These are phyloP conservation scores for Amiota communis DNA, from an alignment of 2,888 invertebrate genomes.

Conservation along the genomic window DNA sequence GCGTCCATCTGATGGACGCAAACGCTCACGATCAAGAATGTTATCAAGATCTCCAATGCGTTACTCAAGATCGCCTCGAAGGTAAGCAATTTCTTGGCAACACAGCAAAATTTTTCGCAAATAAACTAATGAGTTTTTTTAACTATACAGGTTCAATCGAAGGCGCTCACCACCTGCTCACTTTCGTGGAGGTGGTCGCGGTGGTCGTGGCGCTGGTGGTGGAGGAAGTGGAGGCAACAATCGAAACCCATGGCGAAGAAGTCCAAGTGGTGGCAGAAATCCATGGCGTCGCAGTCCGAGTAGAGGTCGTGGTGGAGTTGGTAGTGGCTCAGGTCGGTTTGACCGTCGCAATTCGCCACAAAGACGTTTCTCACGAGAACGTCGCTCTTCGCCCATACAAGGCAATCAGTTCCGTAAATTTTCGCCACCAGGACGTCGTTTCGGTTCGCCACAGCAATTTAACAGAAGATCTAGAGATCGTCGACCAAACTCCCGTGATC, in stretches of 20 bases:
- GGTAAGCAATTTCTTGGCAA: conserved; percentile 55
- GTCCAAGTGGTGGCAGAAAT: conserved; percentile 64
- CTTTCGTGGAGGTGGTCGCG: conserved; percentile 59
- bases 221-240: conserved; percentile 58
- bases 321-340: conserved; percentile 46
- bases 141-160: conserved; percentile 64
- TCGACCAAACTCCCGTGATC: conserved; percentile 48
- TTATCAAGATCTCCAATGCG: conserved; percentile 70
- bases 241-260: conserved; percentile 58
- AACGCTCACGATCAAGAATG: conserved; percentile 69
- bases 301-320: conserved; percentile 53
- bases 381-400: conserved; percentile 60
- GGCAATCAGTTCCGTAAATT: conserved; percentile 67
- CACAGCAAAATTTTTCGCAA: neutral
- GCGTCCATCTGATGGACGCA: conserved; percentile 64
- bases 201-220: conserved; percentile 51
- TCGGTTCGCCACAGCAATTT: conserved; percentile 59
- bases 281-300: conserved; percentile 69
- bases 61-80: conserved; percentile 70
- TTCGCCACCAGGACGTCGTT: conserved; percentile 63
- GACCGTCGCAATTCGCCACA: conserved; percentile 59
- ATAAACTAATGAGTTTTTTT: neutral
- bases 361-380: conserved; percentile 61
- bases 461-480: conserved; percentile 60
- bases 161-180: conserved; percentile 67